Evolutionary conservation across 2,113 vertebrate genomes (phyloP).

Genomic region (Mesembrinibis cayennensis): DNA sequence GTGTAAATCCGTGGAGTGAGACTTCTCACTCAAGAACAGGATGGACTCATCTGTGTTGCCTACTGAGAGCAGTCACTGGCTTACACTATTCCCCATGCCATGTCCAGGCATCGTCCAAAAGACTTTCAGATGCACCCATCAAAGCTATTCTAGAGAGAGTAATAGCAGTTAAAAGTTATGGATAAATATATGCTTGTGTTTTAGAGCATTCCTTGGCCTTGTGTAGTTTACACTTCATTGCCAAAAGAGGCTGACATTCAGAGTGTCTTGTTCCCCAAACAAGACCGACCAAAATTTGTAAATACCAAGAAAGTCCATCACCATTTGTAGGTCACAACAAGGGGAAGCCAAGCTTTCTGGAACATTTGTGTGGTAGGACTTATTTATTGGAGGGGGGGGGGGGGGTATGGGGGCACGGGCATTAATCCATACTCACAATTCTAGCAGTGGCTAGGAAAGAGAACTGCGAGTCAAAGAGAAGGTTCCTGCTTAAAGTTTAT

Average conservation of each 20-base stretch:
- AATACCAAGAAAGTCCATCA: accelerated
- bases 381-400: not conserved
- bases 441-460: not conserved
- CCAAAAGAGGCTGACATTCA: not conserved
- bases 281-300: not conserved
- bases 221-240: not conserved
- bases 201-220: not conserved
- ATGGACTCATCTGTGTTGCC: not conserved
- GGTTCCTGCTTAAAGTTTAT: not conserved
- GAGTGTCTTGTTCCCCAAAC: not conserved
- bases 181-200: not conserved
- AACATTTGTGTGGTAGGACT: not conserved
- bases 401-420: not conserved
- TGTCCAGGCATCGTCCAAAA: not conserved
- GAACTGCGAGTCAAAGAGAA: not conserved
- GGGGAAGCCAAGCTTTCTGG: not conserved
- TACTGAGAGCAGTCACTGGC: not conserved
- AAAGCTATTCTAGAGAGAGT: not conserved
- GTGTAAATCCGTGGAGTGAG: not conserved
- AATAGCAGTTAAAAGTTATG: not conserved
- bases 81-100: not conserved
- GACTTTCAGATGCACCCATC: not conserved
- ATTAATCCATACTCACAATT: not conserved
- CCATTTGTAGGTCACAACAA: not conserved
- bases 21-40: not conserved